phyloP scores from a whole-genome alignment of 2,113 vertebrate species.

The Hepsetus odoe region DNA sequence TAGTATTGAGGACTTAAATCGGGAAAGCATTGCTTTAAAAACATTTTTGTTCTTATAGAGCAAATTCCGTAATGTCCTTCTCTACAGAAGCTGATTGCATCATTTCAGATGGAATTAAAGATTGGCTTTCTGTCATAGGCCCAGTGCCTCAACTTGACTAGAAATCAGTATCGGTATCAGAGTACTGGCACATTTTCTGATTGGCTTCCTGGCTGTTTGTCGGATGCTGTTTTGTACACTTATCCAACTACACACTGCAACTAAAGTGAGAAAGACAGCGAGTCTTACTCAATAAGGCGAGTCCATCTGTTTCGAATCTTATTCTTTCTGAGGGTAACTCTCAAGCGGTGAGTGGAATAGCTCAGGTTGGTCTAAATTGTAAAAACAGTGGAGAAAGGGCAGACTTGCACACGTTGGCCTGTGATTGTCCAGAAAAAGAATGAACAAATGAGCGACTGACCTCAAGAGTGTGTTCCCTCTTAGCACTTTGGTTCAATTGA shows the following conservation, averaged over 20 bases:
- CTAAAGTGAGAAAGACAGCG: background rate
- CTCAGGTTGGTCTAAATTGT: too few species aligned
- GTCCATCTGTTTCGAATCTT: too few species aligned
- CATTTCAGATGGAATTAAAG: slow-evolving; percentile 64
- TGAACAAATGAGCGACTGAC: too few species aligned
- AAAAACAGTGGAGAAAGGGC: too few species aligned
- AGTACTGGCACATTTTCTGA: slow-evolving; percentile 52
- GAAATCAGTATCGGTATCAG: slow-evolving; percentile 60
- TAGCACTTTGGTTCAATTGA: too few species aligned
- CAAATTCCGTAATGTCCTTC: slow-evolving; percentile 58
- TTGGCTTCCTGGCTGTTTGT: slow-evolving; percentile 10
- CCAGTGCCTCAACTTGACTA: slow-evolving; percentile 57
- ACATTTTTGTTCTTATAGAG: slow-evolving; percentile 49
- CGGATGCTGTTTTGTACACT: background rate
- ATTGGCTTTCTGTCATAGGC: slow-evolving; percentile 67
- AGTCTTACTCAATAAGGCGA: too few species aligned
- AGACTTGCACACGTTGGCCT: too few species aligned
- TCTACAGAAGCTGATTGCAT: slow-evolving; percentile 61
- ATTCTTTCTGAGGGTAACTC: too few species aligned
- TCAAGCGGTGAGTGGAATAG: too few species aligned
- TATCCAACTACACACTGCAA: background rate
- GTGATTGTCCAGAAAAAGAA: too few species aligned
- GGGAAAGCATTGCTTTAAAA: slow-evolving; percentile 61
- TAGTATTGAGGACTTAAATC: slow-evolving; percentile 60
- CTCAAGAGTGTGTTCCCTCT: too few species aligned